Conservation (phyloP, 2,888 invertebrate species). For the Eubasilissa splendida region DNA sequence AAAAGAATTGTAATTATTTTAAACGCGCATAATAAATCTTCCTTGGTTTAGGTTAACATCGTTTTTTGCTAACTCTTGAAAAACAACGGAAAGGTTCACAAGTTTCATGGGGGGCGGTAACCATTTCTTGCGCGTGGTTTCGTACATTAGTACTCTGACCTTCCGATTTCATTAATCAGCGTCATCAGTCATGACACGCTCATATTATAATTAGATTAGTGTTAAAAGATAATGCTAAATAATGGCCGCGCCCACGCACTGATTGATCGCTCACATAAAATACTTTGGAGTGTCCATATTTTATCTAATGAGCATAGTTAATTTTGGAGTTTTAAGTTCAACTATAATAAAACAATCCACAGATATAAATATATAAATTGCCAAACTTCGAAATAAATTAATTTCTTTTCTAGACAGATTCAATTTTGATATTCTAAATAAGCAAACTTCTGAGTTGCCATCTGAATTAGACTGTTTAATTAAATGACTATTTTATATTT, state of each 20-base stretch:
- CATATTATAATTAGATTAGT: constrained; percentile 12
- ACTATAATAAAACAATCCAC: too few species aligned
- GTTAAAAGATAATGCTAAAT: constrained; percentile 16
- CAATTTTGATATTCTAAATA: too few species aligned
- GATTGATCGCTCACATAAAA: constrained; percentile 5
- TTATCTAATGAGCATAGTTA: constrained; percentile 5
- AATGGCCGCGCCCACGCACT: not conserved
- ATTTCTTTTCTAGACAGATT: too few species aligned
- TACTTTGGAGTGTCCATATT: constrained; percentile 4
- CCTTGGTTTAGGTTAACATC: not conserved
- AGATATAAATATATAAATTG: too few species aligned
- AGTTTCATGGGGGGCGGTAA: not conserved
- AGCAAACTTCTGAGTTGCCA: too few species aligned
- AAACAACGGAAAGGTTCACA: not conserved
- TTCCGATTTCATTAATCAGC: constrained; percentile 19
- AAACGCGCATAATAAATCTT: constrained; percentile 2
- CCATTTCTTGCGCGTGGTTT: not conserved
- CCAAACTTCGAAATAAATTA: too few species aligned
- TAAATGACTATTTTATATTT: too few species aligned
- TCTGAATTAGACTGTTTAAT: too few species aligned
- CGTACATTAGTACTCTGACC: not conserved
- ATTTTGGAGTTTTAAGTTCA: too few species aligned
- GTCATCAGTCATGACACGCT: not conserved
- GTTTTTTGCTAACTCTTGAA: constrained; percentile 4
- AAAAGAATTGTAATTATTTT: not conserved